phyloP scores from a whole-genome alignment of 2,888 invertebrate species.

The Cyclophora punctaria region DNA sequence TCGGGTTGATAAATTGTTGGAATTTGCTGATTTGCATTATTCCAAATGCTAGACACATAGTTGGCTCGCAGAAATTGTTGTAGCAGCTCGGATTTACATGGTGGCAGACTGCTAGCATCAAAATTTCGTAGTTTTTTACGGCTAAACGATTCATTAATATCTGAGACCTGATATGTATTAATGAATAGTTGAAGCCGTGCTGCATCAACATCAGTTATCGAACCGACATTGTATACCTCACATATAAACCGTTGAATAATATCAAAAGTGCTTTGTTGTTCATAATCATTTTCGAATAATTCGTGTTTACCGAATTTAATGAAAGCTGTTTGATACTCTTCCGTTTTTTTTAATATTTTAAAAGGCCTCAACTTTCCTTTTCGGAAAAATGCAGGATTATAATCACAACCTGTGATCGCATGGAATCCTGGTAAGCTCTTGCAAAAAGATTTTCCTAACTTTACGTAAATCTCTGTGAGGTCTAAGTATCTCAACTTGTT shows the following conservation, averaged over 20 bases:
- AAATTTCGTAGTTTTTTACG: conserved; percentile 13
- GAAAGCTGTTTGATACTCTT: conserved; percentile 1
- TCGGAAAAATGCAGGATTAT: background rate
- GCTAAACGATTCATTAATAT: conserved; percentile 14
- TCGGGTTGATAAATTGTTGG: too few relatives aligned
- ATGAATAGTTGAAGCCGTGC: conserved; percentile 13
- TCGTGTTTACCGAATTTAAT: background rate
- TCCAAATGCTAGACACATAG: conserved; percentile 3
- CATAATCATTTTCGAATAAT: conserved; percentile 1
- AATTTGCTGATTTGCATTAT: background rate
- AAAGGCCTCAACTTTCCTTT: conserved; percentile 1
- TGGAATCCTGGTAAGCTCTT: too few relatives aligned
- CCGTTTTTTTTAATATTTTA: background rate
- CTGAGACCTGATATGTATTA: conserved; percentile 11
- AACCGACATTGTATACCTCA: conserved; percentile 6
- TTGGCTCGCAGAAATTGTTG: conserved; percentile 18
- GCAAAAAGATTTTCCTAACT: too few relatives aligned
- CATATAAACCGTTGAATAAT: conserved; percentile 9
- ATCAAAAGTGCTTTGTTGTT: conserved; percentile 5
- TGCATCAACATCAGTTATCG: conserved; percentile 13
- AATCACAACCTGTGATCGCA: too few relatives aligned
- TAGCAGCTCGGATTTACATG: conserved; percentile 11
- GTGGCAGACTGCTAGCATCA: conserved; percentile 16
- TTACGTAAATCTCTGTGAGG: too few relatives aligned
- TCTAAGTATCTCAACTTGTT: too few relatives aligned